Conservation (phyloP, 2,888 invertebrate species). For the Pantelozetes paolii region DNA sequence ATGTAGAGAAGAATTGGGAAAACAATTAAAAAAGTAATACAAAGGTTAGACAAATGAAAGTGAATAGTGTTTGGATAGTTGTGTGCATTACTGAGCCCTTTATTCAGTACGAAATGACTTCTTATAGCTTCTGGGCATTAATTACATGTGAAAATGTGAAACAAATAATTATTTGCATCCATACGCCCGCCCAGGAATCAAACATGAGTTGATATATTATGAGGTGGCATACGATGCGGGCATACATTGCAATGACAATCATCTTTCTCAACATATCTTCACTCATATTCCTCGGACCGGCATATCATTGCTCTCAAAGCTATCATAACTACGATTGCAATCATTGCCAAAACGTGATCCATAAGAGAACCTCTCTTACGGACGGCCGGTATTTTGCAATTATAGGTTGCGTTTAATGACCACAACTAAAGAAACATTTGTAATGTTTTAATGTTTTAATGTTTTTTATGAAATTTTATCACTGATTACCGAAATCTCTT, state of each 20-base stretch:
- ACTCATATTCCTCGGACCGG: background rate
- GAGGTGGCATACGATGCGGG: constrained; percentile 6
- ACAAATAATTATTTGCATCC: constrained; percentile 32
- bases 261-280: background rate
- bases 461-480: background rate
- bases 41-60: constrained; percentile 20
- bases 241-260: constrained; percentile 19
- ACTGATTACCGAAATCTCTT: background rate
- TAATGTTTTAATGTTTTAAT: background rate
- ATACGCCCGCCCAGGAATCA: constrained; percentile 22
- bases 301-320: background rate
- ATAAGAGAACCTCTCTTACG: background rate
- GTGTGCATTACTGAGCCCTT: background rate
- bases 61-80: background rate
- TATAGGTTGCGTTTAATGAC: constrained; percentile 19
- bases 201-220: constrained; percentile 31
- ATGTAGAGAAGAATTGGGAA: background rate
- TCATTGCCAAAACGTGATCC: constrained; percentile 30
- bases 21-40: background rate
- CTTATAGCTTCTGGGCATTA: constrained; percentile 23
- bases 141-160: constrained; percentile 28
- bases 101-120: background rate
- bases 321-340: background rate
- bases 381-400: constrained; percentile 4
- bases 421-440: constrained; percentile 16